Percentiles rank a stretch among this genome's conserved stretches.
phyloP scores from a whole-genome alignment of 2,113 vertebrate genomes.

The Gallinago jamesoni region DNA sequence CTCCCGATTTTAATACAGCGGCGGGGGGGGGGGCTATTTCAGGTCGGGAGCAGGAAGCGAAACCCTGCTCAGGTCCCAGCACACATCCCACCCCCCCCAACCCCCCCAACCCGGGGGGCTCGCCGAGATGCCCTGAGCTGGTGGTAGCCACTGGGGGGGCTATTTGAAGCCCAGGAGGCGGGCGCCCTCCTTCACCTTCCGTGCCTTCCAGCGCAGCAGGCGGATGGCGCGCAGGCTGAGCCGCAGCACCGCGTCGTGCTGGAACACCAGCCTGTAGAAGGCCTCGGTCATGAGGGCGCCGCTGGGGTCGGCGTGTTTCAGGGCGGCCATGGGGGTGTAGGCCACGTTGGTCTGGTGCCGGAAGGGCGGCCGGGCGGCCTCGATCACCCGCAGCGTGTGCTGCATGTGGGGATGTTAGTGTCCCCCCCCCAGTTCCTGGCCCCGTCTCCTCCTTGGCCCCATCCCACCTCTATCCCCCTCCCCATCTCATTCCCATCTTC shows the following conservation, averaged over 20 bases:
- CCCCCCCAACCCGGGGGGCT: background rate
- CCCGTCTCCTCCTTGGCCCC: background rate
- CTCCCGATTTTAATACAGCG: slow-evolving; percentile 38
- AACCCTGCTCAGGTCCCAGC: background rate
- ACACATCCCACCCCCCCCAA: background rate
- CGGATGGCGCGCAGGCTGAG: slow-evolving; percentile 49
- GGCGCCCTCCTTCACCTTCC: slow-evolving; percentile 6
- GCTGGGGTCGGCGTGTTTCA: slow-evolving; percentile 58
- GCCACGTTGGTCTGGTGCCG: slow-evolving; percentile 49
- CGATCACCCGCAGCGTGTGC: slow-evolving; percentile 60
- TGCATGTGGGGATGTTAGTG: background rate
- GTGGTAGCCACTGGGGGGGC: background rate
- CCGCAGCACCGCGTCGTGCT: slow-evolving; percentile 33
- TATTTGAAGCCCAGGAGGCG: slow-evolving; percentile 46
- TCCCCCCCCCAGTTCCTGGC: background rate
- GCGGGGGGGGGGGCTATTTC: background rate
- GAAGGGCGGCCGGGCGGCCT: slow-evolving; percentile 27
- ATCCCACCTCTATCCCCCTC: background rate
- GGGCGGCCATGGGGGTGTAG: slow-evolving; percentile 37
- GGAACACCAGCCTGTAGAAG: slow-evolving; percentile 51
- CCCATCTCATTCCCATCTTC: background rate
- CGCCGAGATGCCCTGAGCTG: background rate
- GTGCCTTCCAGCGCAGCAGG: slow-evolving; percentile 50
- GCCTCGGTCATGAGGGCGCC: slow-evolving; percentile 21
- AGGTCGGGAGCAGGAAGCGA: slow-evolving; percentile 41